These are phyloP conservation scores for Amphimallon solstitiale DNA, from an alignment of 2,888 invertebrate genomes.

Conservation along the genomic window DNA sequence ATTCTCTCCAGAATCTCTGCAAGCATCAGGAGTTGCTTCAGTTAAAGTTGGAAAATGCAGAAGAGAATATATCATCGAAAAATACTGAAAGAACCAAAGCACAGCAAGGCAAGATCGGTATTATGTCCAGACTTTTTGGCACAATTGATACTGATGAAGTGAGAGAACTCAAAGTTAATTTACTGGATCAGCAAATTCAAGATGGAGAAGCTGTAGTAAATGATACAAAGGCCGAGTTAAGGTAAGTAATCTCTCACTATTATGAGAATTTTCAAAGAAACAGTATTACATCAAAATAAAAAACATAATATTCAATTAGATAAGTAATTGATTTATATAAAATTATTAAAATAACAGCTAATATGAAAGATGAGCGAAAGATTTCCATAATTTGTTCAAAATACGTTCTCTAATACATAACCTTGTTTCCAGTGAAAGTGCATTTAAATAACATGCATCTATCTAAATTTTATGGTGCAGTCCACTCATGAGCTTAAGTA, in stretches of 20 bases:
- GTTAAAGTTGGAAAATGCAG: slow-evolving; percentile 76
- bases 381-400: too few species aligned
- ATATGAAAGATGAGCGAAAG: too few species aligned
- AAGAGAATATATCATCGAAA: slow-evolving; percentile 67
- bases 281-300: too few species aligned
- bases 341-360: too few species aligned
- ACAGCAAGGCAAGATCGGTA: slow-evolving; percentile 74
- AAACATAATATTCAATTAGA: too few species aligned
- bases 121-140: slow-evolving; percentile 80
- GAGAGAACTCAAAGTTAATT: slow-evolving; percentile 74
- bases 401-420: too few species aligned
- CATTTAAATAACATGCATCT: too few species aligned
- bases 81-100: slow-evolving; percentile 68
- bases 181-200: slow-evolving; percentile 74
- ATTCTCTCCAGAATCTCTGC: slow-evolving; percentile 78
- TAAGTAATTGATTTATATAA: too few species aligned
- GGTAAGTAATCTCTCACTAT: slow-evolving; percentile 64
- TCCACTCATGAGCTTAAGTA: too few species aligned
- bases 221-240: slow-evolving; percentile 68
- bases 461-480: too few species aligned
- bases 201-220: slow-evolving; percentile 70
- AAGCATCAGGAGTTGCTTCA: slow-evolving; percentile 79
- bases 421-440: too few species aligned
- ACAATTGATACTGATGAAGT: slow-evolving; percentile 81
- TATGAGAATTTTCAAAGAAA: slow-evolving; percentile 5